Evolutionary conservation across 2,888 invertebrate species (phyloP).

Genomic region (Cosmorhoe ocellata): DNA sequence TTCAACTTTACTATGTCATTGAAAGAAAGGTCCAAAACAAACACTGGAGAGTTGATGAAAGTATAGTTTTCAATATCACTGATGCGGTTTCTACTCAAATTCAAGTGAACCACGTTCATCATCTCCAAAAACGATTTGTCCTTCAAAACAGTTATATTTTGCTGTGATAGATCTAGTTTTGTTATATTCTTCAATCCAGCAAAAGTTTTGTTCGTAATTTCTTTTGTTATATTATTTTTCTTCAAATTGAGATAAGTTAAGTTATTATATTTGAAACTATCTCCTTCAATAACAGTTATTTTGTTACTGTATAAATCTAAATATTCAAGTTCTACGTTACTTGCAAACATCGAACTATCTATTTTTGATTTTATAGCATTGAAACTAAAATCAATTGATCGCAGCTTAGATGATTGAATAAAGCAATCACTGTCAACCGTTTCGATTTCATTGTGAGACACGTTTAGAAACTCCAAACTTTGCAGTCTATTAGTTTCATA

Average conservation of each 20-base stretch:
- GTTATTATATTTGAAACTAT: constrained; percentile 51
- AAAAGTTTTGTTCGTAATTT: constrained; percentile 52
- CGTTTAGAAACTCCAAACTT: constrained; percentile 52
- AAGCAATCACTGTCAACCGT: constrained; percentile 59
- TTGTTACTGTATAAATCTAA: constrained; percentile 57
- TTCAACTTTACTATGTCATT: constrained; percentile 51
- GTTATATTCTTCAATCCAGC: constrained; percentile 50
- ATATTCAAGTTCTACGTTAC: constrained; percentile 49
- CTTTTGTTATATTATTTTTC: constrained; percentile 54
- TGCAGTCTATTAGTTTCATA: constrained; percentile 56
- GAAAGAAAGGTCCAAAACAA: constrained; percentile 56
- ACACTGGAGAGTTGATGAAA: constrained; percentile 47
- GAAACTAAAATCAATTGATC: constrained; percentile 54
- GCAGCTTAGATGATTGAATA: constrained; percentile 49
- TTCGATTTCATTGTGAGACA: constrained; percentile 59
- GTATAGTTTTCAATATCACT: constrained; percentile 45
- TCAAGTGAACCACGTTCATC: constrained; percentile 45
- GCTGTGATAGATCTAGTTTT: constrained; percentile 49
- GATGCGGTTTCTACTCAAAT: constrained; percentile 60
- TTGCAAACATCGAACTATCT: constrained; percentile 55
- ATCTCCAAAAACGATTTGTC: constrained; percentile 53
- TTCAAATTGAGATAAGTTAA: constrained; percentile 54
- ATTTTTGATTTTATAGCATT: constrained; percentile 55
- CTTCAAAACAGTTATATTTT: constrained; percentile 50
- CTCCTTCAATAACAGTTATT: constrained; percentile 51